Base-by-base conservation (phyloP, 2,113 vertebrate genomes). In the Neolamprologus ventralis region DNA sequence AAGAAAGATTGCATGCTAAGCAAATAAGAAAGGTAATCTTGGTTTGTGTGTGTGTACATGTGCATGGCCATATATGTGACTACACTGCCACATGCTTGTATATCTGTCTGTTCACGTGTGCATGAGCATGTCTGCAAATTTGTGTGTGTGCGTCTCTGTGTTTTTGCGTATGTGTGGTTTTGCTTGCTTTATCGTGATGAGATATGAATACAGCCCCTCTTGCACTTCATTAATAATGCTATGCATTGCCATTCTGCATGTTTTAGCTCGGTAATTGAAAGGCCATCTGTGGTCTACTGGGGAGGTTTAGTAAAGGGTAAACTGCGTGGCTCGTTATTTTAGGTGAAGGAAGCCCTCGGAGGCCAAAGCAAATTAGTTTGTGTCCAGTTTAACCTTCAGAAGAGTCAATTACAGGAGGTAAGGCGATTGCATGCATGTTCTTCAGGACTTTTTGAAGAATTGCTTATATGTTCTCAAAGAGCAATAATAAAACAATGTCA, bases 371-470 rank as follows among this genome's bases (percentile, higher is more conserved):
- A 92, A 95, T 96, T 88, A 94, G 85, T 94, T 94, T 93, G 90
- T 95, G 94, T 95, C 95, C 92, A 93, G 85, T 93, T 95, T 94
- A 95, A 95, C 94, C 95, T 96, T 96, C 95, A 92, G 80, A 89
- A 88, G 88, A 88, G 93, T 94, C 87, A 93, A 89, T 94, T 94
- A 88, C 55, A 63, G 54, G 37, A 85, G 73, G 81, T 80, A 37
- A 87, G 85, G 78, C 79, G 28, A 86, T 57, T 90, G 86, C 80
- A 90, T 75, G 83, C 55, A 89, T 93, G 91, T 65, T 93, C n/a
- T 84, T 42, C 23, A 7, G 35, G 53, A 87, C 81, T 86, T 87
- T 83, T 58, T 85, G 89, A 82, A 84, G 47, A 79, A 47, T 85
- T 84, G 71, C 86, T 57, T 79, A 60, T 80, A 79, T 85, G 53